These are phyloP conservation scores for Plutomurus gul DNA, from an alignment of 1,140 invertebrate genomes.

Conservation along the genomic window DNA sequence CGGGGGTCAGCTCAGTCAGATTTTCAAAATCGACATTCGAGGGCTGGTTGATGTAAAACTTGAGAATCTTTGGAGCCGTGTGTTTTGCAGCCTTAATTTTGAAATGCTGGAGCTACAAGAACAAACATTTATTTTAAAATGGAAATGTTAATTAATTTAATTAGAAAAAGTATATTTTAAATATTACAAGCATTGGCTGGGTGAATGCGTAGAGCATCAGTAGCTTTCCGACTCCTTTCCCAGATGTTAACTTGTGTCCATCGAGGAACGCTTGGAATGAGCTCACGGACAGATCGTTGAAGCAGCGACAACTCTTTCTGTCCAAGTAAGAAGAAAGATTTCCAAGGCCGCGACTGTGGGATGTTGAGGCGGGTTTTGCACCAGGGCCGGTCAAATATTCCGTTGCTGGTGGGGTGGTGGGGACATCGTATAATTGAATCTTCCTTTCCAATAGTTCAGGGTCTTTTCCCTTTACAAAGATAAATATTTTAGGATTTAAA, in stretches of 20 bases:
- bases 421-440: conserved; percentile 83
- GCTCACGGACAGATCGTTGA: conserved; percentile 97
- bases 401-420: conserved; percentile 56
- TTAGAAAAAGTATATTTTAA: background rate
- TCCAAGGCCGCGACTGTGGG: conserved; percentile 67
- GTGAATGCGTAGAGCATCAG: conserved; percentile 51
- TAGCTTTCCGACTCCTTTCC: conserved; percentile 89
- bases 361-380: conserved; percentile 65
- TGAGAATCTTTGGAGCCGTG: conserved; percentile 82
- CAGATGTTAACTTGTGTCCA: conserved; percentile 78
- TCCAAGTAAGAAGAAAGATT: conserved; percentile 71
- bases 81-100: conserved; percentile 86
- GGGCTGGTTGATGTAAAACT: conserved; percentile 94
- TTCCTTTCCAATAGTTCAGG: conserved; percentile 78
- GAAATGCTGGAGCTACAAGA: conserved; percentile 58
- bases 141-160: too few species aligned
- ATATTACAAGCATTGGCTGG: conserved; percentile 50
- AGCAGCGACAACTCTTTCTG: conserved; percentile 88
- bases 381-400: conserved; percentile 65
- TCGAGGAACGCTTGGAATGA: conserved; percentile 76
- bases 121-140: background rate
- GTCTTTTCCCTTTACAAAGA: conserved; percentile 72
- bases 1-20: conserved; percentile 78
- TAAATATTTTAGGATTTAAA: background rate
- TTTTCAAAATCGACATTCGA: conserved; percentile 95